phyloP scores from a whole-genome alignment of 2,888 invertebrate species.

The Orthosia gracilis region DNA sequence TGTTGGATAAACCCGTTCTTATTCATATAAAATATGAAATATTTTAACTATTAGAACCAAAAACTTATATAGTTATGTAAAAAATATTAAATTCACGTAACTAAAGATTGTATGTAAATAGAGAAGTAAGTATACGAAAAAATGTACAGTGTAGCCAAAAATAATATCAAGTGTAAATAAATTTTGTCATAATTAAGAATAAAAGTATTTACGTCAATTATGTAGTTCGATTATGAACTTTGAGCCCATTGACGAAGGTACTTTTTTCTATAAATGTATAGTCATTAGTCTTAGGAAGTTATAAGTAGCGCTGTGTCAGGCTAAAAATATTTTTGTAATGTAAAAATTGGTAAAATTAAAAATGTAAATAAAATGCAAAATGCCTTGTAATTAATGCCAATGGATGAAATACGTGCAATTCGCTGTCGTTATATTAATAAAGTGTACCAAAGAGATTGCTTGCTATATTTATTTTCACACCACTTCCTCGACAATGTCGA shows the following conservation, averaged over 20 bases:
- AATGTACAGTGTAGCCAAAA: conserved; percentile 60
- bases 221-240: conserved; percentile 77
- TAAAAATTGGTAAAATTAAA: conserved; percentile 49
- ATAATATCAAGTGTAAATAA: conserved; percentile 63
- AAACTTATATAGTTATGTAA: background rate
- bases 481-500: too few relatives aligned
- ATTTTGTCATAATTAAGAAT: conserved; percentile 58
- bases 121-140: conserved; percentile 60
- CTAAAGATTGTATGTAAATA: conserved; percentile 58
- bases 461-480: conserved; percentile 6
- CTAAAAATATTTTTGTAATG: conserved; percentile 69
- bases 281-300: conserved; percentile 51
- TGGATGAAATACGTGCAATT: conserved; percentile 84
- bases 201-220: conserved; percentile 86
- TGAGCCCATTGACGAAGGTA: conserved; percentile 88
- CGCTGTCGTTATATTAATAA: conserved; percentile 82
- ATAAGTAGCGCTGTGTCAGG: conserved; percentile 50
- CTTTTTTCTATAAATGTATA: conserved; percentile 78
- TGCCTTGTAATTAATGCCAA: conserved; percentile 82
- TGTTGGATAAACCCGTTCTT: conserved; percentile 11
- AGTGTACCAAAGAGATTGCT: conserved; percentile 77
- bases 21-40: conserved; percentile 46
- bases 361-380: conserved; percentile 70
- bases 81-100: conserved; percentile 1
- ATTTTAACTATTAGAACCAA: conserved; percentile 14